Base-by-base conservation (phyloP, 2,888 invertebrate species). In the Tachina grossa region DNA sequence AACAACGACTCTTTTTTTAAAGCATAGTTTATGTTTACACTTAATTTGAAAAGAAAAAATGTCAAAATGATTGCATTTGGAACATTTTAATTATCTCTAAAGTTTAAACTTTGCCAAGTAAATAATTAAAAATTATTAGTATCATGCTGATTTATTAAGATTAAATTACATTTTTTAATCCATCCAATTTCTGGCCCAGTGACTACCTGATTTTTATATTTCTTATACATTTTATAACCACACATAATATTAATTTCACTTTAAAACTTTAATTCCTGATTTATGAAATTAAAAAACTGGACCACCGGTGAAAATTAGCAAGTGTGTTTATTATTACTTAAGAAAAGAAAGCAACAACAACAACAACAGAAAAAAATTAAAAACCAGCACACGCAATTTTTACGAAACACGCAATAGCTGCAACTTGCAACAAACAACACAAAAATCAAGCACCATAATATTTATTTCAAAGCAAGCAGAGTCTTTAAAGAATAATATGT, bases 391-490 rank as follows among this genome's bases (percentile, higher is more conserved):
- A 75, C 74, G 74, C 68, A 75, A 75, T 5, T 47, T 68, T 10
- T 53, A 61, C 43, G 2, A n/a, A 75, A 61, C 81, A 81, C 75
- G 75, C 68, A 81, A 81, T 61, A 53, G 14, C 68, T 53, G 57
- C 19, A 61, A 53, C 9, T 55, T 13, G 53, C 9, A 53, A 1
- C 0, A 45, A 14, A 41, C 22, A 41, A 19, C 14, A 55, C 6
- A 10, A 53, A 63, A 59, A 4, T 47, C 16, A 55, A 57, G 22
- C 22, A 47, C 19, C 5, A 71, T 55, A 53, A 78, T 71, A 53
- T 5, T n/a, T 51, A 31, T 9, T 61, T 13, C 1, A 22, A 4
- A 39, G 6, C 22, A 11, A 10, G 22, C 59, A 78, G 68, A 41
- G 8, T 45, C 31, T 45, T 76, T 2, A 74, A 74, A 22, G 31